Evolutionary conservation across 1,140 invertebrate genomes (phyloP), one percentile per base, ranked within the genome.

Genomic region (Heliconius nattereri): DNA sequence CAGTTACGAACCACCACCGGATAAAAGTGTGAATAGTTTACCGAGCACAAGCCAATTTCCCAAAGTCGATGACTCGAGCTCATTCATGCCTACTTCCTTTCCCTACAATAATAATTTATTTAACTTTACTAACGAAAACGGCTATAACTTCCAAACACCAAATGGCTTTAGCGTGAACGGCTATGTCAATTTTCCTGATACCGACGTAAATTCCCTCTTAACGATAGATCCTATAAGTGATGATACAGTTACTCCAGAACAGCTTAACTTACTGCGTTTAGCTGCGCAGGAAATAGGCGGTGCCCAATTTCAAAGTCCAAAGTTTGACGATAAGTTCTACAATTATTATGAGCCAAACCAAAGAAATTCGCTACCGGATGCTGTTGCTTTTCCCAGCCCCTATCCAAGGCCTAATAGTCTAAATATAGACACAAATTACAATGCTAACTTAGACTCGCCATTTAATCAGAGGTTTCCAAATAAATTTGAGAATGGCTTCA

Each of bases 281-380:
- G 94, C 94, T 1, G 91, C 94, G 26, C 93, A 94, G 84, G 92
- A 95, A 81, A 92, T 94, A 19, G 89, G 94, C 1, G 91, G 92
- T 16, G 92, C 92, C 7, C 92, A 94, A 77, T 94, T 94, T 81
- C 79, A 88, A n/a, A 92, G 80, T 76, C 90, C 90, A 9, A 91
- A 90, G 85, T 90, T 81, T 37, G 88, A 91, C 71, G 90, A 93
- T 29, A 92, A 92, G 87, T 91, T 83, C 77, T 94, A 91, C 80
- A 93, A 92, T 80, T 94, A 89, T 86, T 94, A 90, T 85, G 92
- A 94, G 82, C 90, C 89, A 72, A 94, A 85, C 90, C 92, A 93
- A 91, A 93, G 92, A 89, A 92, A 91, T 78, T 93, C 92, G 26
- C 85, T 93, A 40, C 91, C 90, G 5, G 91, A 94, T 72, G 83